These are phyloP conservation scores for Caenorhabditis briggsae DNA, from an alignment of 1,140 invertebrate species.

Conservation along the genomic window DNA sequence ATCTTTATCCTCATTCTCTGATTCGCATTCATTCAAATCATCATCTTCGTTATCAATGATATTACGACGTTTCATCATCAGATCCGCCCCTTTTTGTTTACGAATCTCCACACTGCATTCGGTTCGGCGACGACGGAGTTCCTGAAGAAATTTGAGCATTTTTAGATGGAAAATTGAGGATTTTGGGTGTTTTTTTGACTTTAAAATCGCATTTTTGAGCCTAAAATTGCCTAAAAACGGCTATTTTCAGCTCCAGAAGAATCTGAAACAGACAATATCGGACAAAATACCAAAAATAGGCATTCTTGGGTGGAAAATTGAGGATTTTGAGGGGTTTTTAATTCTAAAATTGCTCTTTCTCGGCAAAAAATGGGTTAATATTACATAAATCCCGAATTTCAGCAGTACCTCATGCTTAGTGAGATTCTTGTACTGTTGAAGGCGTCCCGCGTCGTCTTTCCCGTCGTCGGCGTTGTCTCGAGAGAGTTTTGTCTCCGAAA, in stretches of 20 bases:
- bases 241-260: too few relatives aligned
- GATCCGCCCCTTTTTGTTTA: constrained; percentile 96
- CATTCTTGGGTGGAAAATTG: too few relatives aligned
- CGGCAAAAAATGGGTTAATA: too few relatives aligned
- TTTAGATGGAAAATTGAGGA: neutral
- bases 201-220: too few relatives aligned
- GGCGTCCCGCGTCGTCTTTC: constrained; percentile 35
- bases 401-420: constrained; percentile 60
- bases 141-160: constrained; percentile 80
- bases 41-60: constrained; percentile 82
- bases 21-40: constrained; percentile 53
- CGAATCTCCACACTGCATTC: constrained; percentile 94
- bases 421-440: constrained; percentile 64
- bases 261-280: too few relatives aligned
- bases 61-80: constrained; percentile 92
- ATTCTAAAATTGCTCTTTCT: too few relatives aligned
- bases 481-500: neutral
- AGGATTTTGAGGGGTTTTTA: too few relatives aligned
- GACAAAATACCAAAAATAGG: too few relatives aligned
- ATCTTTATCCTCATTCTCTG: constrained; percentile 22
- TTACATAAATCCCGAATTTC: too few relatives aligned
- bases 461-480: constrained; percentile 2
- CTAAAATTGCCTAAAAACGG: too few relatives aligned
- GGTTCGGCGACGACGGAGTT: constrained; percentile 91
- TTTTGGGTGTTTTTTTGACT: neutral